Conservation (phyloP, 2,113 vertebrate genomes). For the Hemiscyllium ocellatum region DNA sequence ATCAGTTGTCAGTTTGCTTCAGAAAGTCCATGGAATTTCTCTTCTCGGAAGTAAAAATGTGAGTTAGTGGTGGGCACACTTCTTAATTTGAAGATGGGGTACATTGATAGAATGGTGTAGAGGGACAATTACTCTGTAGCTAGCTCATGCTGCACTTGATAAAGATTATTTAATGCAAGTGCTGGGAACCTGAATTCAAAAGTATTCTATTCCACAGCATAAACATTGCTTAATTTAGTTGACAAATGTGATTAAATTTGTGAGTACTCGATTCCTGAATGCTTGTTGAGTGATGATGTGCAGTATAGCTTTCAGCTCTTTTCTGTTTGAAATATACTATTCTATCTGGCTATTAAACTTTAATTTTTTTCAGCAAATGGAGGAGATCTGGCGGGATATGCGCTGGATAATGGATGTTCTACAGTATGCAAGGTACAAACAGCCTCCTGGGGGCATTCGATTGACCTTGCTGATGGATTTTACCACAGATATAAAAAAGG, state of each 20-base stretch:
- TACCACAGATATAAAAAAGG: conserved; percentile 52
- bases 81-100: not conserved
- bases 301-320: not conserved
- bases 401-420: conserved; percentile 85
- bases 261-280: not conserved
- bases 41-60: not conserved
- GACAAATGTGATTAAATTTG: not conserved
- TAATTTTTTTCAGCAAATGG: conserved; percentile 68
- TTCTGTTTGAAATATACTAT: not conserved
- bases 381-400: conserved; percentile 80
- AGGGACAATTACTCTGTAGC: not conserved
- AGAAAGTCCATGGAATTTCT: not conserved
- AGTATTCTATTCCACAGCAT: not conserved
- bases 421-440: conserved; percentile 81
- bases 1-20: not conserved
- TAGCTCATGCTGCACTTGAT: not conserved
- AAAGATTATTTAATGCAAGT: not conserved
- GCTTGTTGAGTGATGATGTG: not conserved
- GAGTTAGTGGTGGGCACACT: not conserved
- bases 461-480: conserved; percentile 69
- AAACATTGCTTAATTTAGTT: not conserved
- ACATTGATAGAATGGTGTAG: not conserved
- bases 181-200: not conserved
- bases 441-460: conserved; percentile 68
- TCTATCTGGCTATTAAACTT: not conserved